These are phyloP conservation scores for Atopsyche davidsoni DNA, from an alignment of 1,140 invertebrate genomes.

Conservation along the genomic window DNA sequence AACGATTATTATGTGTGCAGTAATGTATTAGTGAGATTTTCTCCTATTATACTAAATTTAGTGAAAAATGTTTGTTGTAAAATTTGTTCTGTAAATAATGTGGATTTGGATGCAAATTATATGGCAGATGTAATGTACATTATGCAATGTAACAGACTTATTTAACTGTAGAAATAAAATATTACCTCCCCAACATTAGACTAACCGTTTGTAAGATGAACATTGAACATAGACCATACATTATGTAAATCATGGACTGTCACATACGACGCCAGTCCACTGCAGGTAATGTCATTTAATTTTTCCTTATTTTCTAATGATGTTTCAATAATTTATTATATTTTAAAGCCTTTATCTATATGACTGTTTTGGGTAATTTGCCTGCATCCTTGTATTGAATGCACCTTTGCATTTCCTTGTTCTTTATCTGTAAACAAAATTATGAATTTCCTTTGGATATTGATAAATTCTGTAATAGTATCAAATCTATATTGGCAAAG, in stretches of 20 bases:
- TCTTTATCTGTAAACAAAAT: too few species aligned
- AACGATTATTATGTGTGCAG: slow-evolving; percentile 22
- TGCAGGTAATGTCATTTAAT: slow-evolving; percentile 22
- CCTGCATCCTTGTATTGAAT: too few species aligned
- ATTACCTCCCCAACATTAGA: slow-evolving; percentile 21
- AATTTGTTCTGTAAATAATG: slow-evolving; percentile 21
- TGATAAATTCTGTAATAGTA: too few species aligned
- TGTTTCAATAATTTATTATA: background rate
- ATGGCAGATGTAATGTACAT: slow-evolving; percentile 26
- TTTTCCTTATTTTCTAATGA: background rate
- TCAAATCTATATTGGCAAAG: too few species aligned
- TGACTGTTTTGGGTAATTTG: too few species aligned
- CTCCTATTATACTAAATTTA: slow-evolving; percentile 15
- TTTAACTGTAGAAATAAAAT: slow-evolving; percentile 28
- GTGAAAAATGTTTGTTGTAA: slow-evolving; percentile 22
- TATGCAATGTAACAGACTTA: slow-evolving; percentile 22
- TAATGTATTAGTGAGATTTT: slow-evolving; percentile 21
- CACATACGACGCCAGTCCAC: too few species aligned
- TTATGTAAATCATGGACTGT: too few species aligned
- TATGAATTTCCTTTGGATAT: too few species aligned
- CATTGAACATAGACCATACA: too few species aligned
- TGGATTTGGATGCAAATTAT: slow-evolving; percentile 22
- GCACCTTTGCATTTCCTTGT: too few species aligned
- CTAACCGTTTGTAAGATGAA: slow-evolving; percentile 23
- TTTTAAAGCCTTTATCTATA: too few species aligned